phyloP scores from a whole-genome alignment of 2,797 vertebrate genomes.

The Chlorospingus flavigularis region DNA sequence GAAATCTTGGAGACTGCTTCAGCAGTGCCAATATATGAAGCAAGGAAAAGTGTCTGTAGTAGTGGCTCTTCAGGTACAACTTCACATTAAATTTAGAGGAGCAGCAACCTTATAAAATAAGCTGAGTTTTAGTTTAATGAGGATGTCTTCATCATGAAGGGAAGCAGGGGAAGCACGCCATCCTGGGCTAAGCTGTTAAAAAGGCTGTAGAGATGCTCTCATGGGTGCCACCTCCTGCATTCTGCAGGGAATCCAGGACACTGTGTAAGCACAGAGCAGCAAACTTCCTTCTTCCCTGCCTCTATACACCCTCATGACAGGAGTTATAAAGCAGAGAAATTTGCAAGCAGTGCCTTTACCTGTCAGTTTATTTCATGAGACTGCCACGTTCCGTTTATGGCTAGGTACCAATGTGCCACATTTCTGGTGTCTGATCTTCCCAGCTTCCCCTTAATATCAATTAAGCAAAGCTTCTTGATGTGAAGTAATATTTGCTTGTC shows the following conservation, averaged over 20 bases:
- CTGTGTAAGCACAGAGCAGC: background rate
- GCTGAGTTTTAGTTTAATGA: background rate
- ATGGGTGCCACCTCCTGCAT: background rate
- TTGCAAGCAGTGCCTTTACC: background rate
- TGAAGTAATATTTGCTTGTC: background rate
- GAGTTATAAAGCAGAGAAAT: background rate
- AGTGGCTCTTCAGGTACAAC: background rate
- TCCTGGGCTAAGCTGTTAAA: background rate
- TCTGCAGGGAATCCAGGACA: background rate
- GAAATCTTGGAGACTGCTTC: background rate
- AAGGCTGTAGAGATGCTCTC: background rate
- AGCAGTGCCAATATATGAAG: background rate
- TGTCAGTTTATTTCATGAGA: background rate
- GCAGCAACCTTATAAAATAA: background rate
- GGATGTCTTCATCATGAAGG: background rate
- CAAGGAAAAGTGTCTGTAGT: background rate
- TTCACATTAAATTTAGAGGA: background rate
- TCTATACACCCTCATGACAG: background rate
- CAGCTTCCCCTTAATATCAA: background rate
- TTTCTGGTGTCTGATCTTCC: background rate
- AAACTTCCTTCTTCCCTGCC: background rate
- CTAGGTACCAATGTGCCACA: background rate
- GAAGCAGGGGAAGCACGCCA: rapidly evolving
- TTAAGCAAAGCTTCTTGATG: background rate
- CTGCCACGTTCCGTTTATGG: background rate